Evolutionary conservation across 2,797 vertebrate genomes (phyloP).

Genomic region (Chelmon rostratus): DNA sequence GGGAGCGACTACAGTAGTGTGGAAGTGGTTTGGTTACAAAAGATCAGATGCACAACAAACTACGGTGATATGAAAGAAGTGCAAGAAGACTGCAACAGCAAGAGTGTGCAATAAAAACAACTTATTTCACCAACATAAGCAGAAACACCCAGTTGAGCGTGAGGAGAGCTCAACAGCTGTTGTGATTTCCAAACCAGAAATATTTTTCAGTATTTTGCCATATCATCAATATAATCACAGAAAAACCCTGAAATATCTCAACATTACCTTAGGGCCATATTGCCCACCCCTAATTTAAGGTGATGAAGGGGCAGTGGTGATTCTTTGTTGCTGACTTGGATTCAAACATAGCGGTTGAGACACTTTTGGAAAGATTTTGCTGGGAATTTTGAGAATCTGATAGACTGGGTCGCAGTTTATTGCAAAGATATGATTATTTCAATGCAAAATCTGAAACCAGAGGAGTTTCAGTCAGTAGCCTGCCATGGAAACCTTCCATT

Average conservation of each 20-base stretch:
- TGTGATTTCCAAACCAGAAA: neutral
- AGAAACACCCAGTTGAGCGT: neutral
- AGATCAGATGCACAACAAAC: too few relatives aligned
- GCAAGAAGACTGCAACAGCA: neutral
- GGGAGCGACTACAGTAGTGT: too few relatives aligned
- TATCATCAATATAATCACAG: too few relatives aligned
- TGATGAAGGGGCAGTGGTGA: conserved; percentile 13
- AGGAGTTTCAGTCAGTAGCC: neutral
- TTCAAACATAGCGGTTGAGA: neutral
- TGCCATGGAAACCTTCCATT: neutral
- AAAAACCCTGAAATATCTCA: too few relatives aligned
- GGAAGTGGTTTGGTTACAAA: too few relatives aligned
- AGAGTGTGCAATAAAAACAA: neutral
- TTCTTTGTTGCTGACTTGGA: neutral
- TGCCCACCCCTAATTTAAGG: conserved; percentile 27
- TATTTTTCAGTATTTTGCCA: neutral
- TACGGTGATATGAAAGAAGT: neutral
- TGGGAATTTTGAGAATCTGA: neutral
- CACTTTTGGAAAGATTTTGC: neutral
- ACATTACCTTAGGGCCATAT: too few relatives aligned
- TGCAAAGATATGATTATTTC: neutral
- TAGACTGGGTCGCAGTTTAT: neutral
- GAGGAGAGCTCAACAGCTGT: neutral
- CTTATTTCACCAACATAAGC: neutral
- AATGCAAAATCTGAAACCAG: neutral